Evolutionary conservation across 2,113 vertebrate genomes (phyloP).

Genomic region (Sinocyclocheilus grahami): DNA sequence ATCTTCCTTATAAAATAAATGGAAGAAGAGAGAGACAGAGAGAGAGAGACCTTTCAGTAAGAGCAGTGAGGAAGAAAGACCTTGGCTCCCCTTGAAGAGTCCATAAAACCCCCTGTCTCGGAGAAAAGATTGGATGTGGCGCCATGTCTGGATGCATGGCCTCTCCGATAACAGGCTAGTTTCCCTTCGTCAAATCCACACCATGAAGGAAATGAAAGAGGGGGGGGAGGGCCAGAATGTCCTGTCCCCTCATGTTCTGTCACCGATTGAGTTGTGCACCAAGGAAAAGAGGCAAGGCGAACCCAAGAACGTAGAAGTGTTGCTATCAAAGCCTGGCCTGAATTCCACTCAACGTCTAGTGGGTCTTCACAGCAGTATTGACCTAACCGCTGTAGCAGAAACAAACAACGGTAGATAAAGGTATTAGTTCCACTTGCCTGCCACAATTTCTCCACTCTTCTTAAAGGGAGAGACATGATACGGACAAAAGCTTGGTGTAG

Average conservation of each 20-base stretch:
- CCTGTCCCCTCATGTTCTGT: not conserved
- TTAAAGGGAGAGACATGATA: slow-evolving; percentile 29
- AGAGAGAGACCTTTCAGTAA: not conserved
- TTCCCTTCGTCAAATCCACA: slow-evolving; percentile 36
- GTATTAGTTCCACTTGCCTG: slow-evolving; percentile 51
- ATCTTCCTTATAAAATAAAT: not conserved
- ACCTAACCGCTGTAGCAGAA: slow-evolving; percentile 56
- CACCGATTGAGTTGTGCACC: slow-evolving; percentile 4
- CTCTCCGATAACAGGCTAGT: slow-evolving; percentile 45
- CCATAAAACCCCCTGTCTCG: slow-evolving; percentile 42
- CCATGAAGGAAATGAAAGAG: slow-evolving; percentile 37
- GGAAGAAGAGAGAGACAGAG: not conserved
- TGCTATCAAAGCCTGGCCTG: slow-evolving; percentile 34
- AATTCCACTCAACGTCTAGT: slow-evolving; percentile 36
- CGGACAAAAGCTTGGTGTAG: not conserved
- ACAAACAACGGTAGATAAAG: slow-evolving; percentile 54
- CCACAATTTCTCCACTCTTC: slow-evolving; percentile 17
- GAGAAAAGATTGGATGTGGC: slow-evolving; percentile 42
- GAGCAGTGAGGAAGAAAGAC: slow-evolving; percentile 25
- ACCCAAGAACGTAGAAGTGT: not conserved
- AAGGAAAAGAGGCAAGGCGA: slow-evolving; percentile 14
- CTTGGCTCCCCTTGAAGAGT: slow-evolving; percentile 40
- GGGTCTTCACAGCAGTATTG: slow-evolving; percentile 45
- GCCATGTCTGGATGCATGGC: slow-evolving; percentile 46
- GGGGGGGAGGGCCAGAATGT: not conserved